Percentiles rank a stretch among this genome's conserved stretches.
Conservation (phyloP, 92 coral and sea anemone species). For the Bergia puertoricense region DNA sequence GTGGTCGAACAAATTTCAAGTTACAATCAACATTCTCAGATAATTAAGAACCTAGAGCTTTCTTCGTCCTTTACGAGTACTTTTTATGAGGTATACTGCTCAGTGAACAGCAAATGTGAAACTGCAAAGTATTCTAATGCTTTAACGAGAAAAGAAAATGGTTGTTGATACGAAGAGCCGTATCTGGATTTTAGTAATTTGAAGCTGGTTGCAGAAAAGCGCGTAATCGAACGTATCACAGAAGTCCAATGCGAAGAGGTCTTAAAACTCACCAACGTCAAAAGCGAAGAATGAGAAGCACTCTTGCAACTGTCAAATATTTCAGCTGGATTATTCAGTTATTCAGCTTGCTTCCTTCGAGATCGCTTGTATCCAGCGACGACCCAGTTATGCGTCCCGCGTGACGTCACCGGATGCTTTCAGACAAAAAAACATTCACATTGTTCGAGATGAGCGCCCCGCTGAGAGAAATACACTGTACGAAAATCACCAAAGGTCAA, state of each 20-base stretch:
- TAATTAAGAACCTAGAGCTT: background rate
- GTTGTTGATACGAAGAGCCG: too few relatives aligned
- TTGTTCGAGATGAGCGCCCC: background rate
- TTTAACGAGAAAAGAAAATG: too few relatives aligned
- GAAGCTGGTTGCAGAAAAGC: background rate
- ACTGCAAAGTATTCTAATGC: background rate
- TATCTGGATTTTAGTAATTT: background rate
- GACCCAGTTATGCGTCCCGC: slow-evolving; percentile 31
- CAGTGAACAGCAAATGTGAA: background rate
- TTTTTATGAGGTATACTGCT: background rate
- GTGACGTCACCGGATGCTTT: slow-evolving; percentile 41
- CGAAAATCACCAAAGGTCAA: background rate
- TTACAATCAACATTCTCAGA: background rate
- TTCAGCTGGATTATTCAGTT: slow-evolving; percentile 4
- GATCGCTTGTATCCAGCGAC: slow-evolving; percentile 36
- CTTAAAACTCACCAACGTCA: slow-evolving; percentile 14
- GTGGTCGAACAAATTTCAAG: background rate
- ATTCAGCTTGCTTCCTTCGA: background rate
- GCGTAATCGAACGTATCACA: background rate
- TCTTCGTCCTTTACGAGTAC: too few relatives aligned
- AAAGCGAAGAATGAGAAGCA: background rate
- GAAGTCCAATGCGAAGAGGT: background rate
- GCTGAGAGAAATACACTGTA: background rate
- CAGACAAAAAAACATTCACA: background rate
- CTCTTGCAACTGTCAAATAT: slow-evolving; percentile 41